A percentile compares a stretch with the other conserved stretches of the same genome.
These are phyloP conservation scores for Pseudoips prasinana DNA, from an alignment of 2,888 invertebrate species.

Conservation along the genomic window DNA sequence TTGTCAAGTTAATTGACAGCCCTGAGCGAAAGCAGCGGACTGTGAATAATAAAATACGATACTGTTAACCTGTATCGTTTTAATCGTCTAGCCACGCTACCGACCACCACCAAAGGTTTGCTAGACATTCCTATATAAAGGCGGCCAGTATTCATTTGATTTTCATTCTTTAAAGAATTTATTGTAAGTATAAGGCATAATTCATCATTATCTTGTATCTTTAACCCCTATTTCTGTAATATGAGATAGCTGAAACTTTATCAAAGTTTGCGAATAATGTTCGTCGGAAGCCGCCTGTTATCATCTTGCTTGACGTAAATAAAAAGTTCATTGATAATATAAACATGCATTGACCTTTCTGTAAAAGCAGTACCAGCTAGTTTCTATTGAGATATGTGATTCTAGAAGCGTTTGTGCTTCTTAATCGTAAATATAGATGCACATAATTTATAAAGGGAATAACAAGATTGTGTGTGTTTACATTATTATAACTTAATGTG, in stretches of 20 bases:
- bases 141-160: background rate
- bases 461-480: too few relatives aligned
- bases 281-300: conserved; percentile 27
- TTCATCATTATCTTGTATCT: conserved; percentile 12
- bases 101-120: conserved; percentile 32
- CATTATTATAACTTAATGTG: too few relatives aligned
- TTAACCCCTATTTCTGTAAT: conserved; percentile 30
- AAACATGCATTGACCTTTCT: conserved; percentile 26
- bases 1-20: conserved; percentile 28
- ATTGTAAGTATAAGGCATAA: too few relatives aligned
- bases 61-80: conserved; percentile 44
- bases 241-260: conserved; percentile 34
- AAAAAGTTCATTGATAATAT: conserved; percentile 42
- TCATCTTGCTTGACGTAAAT: conserved; percentile 55
- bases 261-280: conserved; percentile 36
- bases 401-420: too few relatives aligned
- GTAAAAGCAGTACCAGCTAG: conserved; percentile 1
- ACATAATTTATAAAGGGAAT: too few relatives aligned
- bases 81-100: conserved; percentile 41
- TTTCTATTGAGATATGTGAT: too few relatives aligned
- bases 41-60: conserved; percentile 51
- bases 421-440: too few relatives aligned
- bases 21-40: conserved; percentile 40
- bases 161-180: too few relatives aligned
- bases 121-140: conserved; percentile 37